These are phyloP conservation scores for Iguana delicatissima DNA, from an alignment of 2,797 vertebrate genomes.

Conservation along the genomic window DNA sequence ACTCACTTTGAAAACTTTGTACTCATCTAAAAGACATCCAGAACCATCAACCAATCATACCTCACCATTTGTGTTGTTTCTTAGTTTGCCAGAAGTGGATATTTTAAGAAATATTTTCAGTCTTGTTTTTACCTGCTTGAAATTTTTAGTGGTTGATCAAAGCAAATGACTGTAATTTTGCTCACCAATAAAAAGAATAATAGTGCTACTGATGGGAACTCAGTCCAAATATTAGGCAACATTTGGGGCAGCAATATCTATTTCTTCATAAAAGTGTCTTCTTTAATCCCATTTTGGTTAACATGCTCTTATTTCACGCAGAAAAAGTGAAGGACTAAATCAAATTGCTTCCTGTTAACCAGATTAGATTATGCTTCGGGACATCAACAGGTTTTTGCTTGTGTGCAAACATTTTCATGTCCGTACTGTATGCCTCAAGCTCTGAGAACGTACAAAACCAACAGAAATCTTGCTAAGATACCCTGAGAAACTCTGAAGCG, in stretches of 20 bases:
- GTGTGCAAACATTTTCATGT: conserved; percentile 16
- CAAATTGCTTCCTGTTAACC: conserved; percentile 6
- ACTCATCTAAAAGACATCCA: neutral
- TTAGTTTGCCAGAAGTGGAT: neutral
- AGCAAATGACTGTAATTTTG: neutral
- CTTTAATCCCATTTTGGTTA: conserved; percentile 14
- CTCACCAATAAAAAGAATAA: conserved; percentile 16
- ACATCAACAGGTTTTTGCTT: conserved; percentile 30
- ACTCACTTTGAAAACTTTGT: neutral
- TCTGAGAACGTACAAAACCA: neutral
- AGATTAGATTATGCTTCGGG: conserved; percentile 5
- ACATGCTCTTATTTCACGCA: neutral
- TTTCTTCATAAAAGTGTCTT: neutral
- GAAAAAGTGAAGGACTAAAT: conserved; percentile 5
- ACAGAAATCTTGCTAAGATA: neutral
- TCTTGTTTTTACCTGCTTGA: neutral
- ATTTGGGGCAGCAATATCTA: conserved; percentile 7
- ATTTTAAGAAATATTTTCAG: neutral
- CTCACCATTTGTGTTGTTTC: neutral
- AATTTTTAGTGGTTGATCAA: neutral
- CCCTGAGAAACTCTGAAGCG: conserved; percentile 1
- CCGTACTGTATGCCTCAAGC: conserved; percentile 12
- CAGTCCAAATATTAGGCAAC: neutral
- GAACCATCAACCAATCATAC: neutral
- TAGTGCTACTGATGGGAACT: neutral